Evolutionary conservation across 2,888 invertebrate species (phyloP).

Genomic region (Sesia bembeciformis): DNA sequence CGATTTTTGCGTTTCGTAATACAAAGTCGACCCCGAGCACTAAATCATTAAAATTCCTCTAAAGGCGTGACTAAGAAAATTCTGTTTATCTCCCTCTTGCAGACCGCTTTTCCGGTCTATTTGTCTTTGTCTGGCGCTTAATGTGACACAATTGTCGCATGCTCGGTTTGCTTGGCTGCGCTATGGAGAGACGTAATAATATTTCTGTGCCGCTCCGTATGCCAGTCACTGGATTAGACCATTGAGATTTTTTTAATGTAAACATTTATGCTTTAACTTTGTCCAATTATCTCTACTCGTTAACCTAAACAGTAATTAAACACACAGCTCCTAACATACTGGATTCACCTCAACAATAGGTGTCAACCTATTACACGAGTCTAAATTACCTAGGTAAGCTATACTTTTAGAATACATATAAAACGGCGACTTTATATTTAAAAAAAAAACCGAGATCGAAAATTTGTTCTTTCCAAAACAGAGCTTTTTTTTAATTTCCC

Average conservation of each 20-base stretch:
- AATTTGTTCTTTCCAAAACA: too few species aligned
- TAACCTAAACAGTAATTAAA: too few species aligned
- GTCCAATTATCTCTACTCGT: too few species aligned
- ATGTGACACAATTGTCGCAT: conserved; percentile 66
- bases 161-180: conserved; percentile 59
- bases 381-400: too few species aligned
- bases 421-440: too few species aligned
- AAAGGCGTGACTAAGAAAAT: conserved; percentile 43
- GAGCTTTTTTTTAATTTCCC: too few species aligned
- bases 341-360: too few species aligned
- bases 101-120: conserved; percentile 67
- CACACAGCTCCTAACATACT: too few species aligned
- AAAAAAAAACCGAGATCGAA: too few species aligned
- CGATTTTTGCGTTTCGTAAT: not conserved
- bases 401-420: too few species aligned
- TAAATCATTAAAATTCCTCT: conserved; percentile 62
- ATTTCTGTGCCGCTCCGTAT: conserved; percentile 16
- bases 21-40: not conserved
- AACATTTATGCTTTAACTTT: too few species aligned
- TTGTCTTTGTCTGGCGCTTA: conserved; percentile 67
- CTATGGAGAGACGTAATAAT: conserved; percentile 22
- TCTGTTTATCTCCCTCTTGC: conserved; percentile 54
- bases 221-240: conserved; percentile 8
- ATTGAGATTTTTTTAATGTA: not conserved
- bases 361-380: too few species aligned